Conservation (phyloP, 2,113 vertebrate species). For the Rhipidura dahli region DNA sequence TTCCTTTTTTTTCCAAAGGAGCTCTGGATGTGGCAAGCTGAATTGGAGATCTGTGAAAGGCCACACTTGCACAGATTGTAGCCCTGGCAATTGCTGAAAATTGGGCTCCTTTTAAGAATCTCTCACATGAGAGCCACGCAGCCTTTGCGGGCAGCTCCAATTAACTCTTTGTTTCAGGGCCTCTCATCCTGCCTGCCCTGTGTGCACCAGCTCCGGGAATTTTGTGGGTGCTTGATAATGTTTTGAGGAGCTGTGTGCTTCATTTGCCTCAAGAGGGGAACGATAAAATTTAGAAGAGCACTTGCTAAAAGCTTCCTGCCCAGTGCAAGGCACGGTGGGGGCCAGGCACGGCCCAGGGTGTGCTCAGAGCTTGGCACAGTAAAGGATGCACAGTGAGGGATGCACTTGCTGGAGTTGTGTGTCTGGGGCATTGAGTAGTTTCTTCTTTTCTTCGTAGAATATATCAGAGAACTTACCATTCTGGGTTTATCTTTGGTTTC, state of each 20-base stretch:
- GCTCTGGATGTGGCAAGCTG: not conserved
- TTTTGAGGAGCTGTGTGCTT: not conserved
- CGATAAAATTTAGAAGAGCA: not conserved
- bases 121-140: not conserved
- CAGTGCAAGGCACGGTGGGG: not conserved
- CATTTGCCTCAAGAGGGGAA: not conserved
- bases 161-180: constrained; percentile 40
- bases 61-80: constrained; percentile 41
- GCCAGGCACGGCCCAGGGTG: not conserved
- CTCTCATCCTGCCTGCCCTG: not conserved
- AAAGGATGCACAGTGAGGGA: not conserved
- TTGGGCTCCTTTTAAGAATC: constrained; percentile 43
- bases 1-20: not conserved
- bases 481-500: not conserved
- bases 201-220: not conserved
- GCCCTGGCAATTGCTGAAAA: constrained; percentile 60
- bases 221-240: not conserved
- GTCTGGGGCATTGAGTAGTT: not conserved
- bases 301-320: not conserved
- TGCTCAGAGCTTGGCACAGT: not conserved
- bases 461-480: fast-evolving
- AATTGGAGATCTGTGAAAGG: constrained; percentile 51
- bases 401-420: not conserved
- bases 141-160: not conserved
- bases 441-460: not conserved